phyloP scores from a whole-genome alignment of 2,888 invertebrate species.

The Eugnorisma glareosa region DNA sequence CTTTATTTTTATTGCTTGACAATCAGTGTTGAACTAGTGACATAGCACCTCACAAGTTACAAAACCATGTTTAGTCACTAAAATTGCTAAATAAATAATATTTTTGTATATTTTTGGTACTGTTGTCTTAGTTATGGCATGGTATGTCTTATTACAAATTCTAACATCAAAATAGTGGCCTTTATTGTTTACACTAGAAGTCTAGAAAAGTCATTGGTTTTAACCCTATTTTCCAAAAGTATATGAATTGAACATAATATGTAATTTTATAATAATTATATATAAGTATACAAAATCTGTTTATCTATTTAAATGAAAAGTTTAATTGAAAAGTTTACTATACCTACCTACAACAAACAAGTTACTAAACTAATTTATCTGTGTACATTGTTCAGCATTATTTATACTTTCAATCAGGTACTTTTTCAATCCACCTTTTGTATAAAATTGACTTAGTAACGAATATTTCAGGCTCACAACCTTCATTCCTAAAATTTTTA shows the following conservation, averaged over 20 bases:
- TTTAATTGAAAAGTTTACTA: background rate
- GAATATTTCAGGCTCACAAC: slow-evolving; percentile 91
- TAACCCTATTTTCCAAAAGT: slow-evolving; percentile 13
- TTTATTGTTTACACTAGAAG: slow-evolving; percentile 23
- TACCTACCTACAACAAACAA: slow-evolving; percentile 21
- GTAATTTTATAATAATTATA: background rate
- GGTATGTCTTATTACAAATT: slow-evolving; percentile 4
- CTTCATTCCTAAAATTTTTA: slow-evolving; percentile 91
- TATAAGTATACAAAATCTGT: slow-evolving; percentile 18
- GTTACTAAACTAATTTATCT: slow-evolving; percentile 46
- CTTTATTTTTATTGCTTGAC: slow-evolving; percentile 29
- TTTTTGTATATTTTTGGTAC: background rate
- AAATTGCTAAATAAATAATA: slow-evolving; percentile 8
- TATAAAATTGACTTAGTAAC: slow-evolving; percentile 86
- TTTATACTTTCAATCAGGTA: slow-evolving; percentile 88
- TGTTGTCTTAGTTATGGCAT: background rate
- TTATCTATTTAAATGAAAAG: slow-evolving; percentile 14
- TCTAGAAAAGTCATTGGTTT: slow-evolving; percentile 49
- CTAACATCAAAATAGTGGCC: slow-evolving; percentile 13
- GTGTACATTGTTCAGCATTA: slow-evolving; percentile 76
- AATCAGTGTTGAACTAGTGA: background rate
- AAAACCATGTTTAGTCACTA: slow-evolving; percentile 9
- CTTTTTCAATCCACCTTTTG: slow-evolving; percentile 83
- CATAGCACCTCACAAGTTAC: background rate
- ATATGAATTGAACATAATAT: slow-evolving; percentile 26